Base-by-base conservation (phyloP, 1,140 invertebrate genomes). In the Calliopsis andreniformis region DNA sequence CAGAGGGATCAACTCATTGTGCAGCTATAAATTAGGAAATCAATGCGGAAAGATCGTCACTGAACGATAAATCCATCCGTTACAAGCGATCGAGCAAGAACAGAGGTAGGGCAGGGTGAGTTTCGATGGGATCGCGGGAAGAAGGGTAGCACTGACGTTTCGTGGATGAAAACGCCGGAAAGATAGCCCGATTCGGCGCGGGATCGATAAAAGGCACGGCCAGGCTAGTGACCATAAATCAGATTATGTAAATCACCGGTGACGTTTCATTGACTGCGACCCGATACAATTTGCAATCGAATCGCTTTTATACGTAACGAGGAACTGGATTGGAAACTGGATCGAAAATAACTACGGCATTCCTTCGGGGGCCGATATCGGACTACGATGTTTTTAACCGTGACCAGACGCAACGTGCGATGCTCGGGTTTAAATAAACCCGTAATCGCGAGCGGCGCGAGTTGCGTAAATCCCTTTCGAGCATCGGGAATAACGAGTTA, bases 311-410 rank as follows among this genome's bases (percentile, higher is more conserved):
- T 43, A 61, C 45, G 66, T 59, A 76, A 69, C 73, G 64, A 76
- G 66, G 56, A 69, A 76, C 66, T 76, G 55, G 55, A 76, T 49
- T 68, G 55, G 55, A n/a, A 59, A 68, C 66, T 61, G 45, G 56
- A 59, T 76, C 66, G 73, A 76, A 76, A 76, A 76, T 76, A 76
- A 76, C 73, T 23, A 20, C 64, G 73, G 25, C 64, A 76, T 76
- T 76, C 73, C 73, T 30, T 5, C 16, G 66, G 39, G 35, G 51
- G 28, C 39, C 58, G 68, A 76, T 68, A 53, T 23, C 30, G 5
- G 32, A n/a, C 62, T 7, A 20, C 55, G 55, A 69, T 51, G 73
- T 76, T 76, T 76, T 76, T 76, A 76, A 76, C 73, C 64, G 66
- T 76, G 64, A 69, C 73, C 73, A 51, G 53, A 51, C 55, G 51